phyloP scores from a whole-genome alignment of 2,797 vertebrate genomes.

The Enteromius argenteus region DNA sequence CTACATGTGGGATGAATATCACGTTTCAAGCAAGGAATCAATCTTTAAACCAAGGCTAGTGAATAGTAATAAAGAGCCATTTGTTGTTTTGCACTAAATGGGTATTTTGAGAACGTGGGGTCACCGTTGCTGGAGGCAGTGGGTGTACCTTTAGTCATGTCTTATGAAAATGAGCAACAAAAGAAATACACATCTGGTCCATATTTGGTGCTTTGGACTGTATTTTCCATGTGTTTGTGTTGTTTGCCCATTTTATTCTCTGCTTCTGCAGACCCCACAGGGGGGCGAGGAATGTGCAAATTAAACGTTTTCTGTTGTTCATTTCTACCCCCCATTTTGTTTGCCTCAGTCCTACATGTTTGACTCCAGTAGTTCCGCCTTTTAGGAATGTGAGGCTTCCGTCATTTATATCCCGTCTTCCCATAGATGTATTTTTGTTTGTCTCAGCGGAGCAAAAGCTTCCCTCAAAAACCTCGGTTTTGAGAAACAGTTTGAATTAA shows the following conservation, averaged over 20 bases:
- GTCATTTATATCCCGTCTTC: conserved; percentile 43
- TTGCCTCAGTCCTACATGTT: conserved; percentile 37
- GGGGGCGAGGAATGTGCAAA: conserved; percentile 59
- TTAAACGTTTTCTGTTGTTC: conserved; percentile 39
- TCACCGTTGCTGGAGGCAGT: conserved; percentile 61
- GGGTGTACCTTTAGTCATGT: conserved; percentile 65
- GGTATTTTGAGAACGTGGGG: conserved; percentile 31
- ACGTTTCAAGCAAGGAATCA: conserved; percentile 71
- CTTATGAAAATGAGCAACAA: conserved; percentile 53
- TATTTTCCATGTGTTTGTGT: conserved; percentile 54
- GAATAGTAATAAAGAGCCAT: conserved; percentile 34
- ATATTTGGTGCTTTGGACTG: conserved; percentile 54
- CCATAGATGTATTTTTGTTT: conserved; percentile 40
- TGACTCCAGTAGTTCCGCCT: conserved; percentile 23
- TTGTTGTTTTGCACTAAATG: conserved; percentile 36
- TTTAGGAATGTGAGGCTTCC: conserved; percentile 32
- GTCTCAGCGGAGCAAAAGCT: conserved; percentile 11
- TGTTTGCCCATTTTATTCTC: conserved; percentile 51
- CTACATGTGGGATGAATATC: conserved; percentile 74
- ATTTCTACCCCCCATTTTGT: conserved; percentile 33
- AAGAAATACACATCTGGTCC: conserved; percentile 58
- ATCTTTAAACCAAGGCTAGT: conserved; percentile 64
- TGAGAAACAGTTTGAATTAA: conserved; percentile 18
- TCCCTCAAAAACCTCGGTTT: conserved; percentile 34
- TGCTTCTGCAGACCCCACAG: conserved; percentile 32